Base-by-base conservation (phyloP, 2,113 vertebrate genomes). In the Gopherus evgoodei region DNA sequence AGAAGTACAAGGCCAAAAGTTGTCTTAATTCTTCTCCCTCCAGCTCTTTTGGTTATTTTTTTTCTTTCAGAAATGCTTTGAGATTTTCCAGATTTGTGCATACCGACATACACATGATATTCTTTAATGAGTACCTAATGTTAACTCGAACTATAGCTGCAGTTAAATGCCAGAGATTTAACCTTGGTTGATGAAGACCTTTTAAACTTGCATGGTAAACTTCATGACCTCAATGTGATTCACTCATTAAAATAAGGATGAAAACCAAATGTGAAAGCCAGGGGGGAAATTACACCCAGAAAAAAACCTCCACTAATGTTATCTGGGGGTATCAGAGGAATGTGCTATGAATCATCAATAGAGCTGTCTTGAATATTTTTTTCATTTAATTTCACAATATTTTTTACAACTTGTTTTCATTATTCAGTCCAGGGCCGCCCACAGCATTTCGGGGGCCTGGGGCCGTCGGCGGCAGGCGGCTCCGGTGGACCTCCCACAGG, bases 81-180 rank as follows among this genome's bases (percentile, higher is more conserved):
- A 83, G 47, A 62, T 79, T 88, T 92, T 47, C n/a, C 38, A 62
- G 79, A 47, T 95, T 91, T 91, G 95, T 91, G 44, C 87, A 96
- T 91, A 81, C 53, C 86, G 88, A 88, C 75, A 95, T 95, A 94
- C 92, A 93, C 53, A 80, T 86, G 59, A 91, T 90, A 81, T 42
- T 97, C 53, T 62, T 79, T 83, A 79, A 83, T 42, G 22, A 78
- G 59, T 88, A 17, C 87, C 92, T 92, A 54, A 91, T 92, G 91
- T 94, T 89, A 94, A 96, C 90, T 96, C 96, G 90, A 95, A 96
- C 91, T 81, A 83, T 83, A 90, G 95, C 89, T 95, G 69, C 93
- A 95, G 95, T 87, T 95, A 94, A 96, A 97, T 53, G 31, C 24
- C 29, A 94, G 90, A 76, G 69, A 89, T 13, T 11, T 76, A 90